These are phyloP conservation scores for Dendrolimus houi DNA, from an alignment of 2,888 invertebrate genomes.

Conservation along the genomic window DNA sequence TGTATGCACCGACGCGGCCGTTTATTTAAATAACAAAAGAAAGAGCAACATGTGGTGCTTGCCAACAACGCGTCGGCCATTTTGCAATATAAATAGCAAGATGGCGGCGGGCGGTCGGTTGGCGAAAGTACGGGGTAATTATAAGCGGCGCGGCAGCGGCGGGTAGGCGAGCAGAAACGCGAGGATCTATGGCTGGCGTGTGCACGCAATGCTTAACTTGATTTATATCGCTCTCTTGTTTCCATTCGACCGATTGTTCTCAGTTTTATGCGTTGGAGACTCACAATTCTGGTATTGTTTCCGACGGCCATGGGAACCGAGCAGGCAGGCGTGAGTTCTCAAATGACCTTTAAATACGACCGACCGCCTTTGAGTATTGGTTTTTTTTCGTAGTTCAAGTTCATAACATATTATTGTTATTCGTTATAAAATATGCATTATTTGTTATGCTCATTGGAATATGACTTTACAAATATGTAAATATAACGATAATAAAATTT, in stretches of 20 bases:
- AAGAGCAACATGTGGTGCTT: constrained; percentile 58
- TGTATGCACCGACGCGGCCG: constrained; percentile 25
- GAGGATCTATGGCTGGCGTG: constrained; percentile 62
- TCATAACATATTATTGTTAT: constrained; percentile 19
- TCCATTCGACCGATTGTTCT: constrained; percentile 67
- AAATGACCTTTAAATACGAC: constrained; percentile 46
- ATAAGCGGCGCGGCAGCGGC: constrained; percentile 53
- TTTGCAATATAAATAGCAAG: constrained; percentile 73
- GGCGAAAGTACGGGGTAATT: constrained; percentile 74
- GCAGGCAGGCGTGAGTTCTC: constrained; percentile 32
- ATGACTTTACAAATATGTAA: too few species aligned
- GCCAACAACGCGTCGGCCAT: constrained; percentile 46
- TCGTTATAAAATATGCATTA: not conserved
- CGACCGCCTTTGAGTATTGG: constrained; percentile 22
- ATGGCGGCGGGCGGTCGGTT: constrained; percentile 63
- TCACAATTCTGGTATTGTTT: constrained; percentile 62
- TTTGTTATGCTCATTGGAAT: too few species aligned
- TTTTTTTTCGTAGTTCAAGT: constrained; percentile 36
- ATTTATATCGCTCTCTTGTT: constrained; percentile 71
- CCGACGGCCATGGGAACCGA: constrained; percentile 56
- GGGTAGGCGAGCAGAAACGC: constrained; percentile 57
- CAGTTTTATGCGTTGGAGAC: constrained; percentile 53
- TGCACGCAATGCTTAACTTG: constrained; percentile 70
- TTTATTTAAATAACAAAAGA: constrained; percentile 52
- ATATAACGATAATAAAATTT: too few species aligned